Conservation (phyloP, 2,888 invertebrate genomes). For the Trilocha varians region DNA sequence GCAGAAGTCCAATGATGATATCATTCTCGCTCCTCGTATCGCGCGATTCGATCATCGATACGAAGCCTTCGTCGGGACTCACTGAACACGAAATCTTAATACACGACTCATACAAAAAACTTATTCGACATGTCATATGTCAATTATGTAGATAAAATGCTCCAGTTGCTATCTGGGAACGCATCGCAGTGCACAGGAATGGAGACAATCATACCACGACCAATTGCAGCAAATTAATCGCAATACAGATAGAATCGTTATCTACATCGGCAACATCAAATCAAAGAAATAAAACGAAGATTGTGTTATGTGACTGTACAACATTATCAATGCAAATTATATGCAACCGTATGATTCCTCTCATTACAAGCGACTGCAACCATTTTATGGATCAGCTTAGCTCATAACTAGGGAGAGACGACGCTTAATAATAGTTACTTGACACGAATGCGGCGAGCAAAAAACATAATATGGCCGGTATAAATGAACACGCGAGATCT, state of each 20-base stretch:
- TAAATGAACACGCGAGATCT: conserved; percentile 60
- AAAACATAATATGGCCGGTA: conserved; percentile 35
- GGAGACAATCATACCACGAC: background rate
- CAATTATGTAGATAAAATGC: conserved; percentile 38
- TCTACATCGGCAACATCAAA: background rate
- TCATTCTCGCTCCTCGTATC: conserved; percentile 40
- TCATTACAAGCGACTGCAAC: conserved; percentile 31
- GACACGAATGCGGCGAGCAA: conserved; percentile 50
- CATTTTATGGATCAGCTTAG: conserved; percentile 51
- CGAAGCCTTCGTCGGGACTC: conserved; percentile 27
- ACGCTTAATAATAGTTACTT: conserved; percentile 53
- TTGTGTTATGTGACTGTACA: conserved; percentile 17
- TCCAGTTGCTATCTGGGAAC: conserved; percentile 21
- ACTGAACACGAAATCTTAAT: conserved; percentile 39
- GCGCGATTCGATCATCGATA: conserved; percentile 48
- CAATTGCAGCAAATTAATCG: background rate
- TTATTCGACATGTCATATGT: conserved; percentile 48
- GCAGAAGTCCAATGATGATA: conserved; percentile 35
- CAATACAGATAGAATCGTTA: background rate
- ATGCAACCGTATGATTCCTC: conserved; percentile 27
- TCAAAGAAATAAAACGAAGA: conserved; percentile 15
- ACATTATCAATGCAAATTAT: conserved; percentile 26
- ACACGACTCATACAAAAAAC: conserved; percentile 39
- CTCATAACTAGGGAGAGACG: conserved; percentile 31
- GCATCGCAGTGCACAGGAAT: conserved; percentile 3